phyloP scores from a whole-genome alignment of 1,140 invertebrate species.

The Megalonaias nervosa region DNA sequence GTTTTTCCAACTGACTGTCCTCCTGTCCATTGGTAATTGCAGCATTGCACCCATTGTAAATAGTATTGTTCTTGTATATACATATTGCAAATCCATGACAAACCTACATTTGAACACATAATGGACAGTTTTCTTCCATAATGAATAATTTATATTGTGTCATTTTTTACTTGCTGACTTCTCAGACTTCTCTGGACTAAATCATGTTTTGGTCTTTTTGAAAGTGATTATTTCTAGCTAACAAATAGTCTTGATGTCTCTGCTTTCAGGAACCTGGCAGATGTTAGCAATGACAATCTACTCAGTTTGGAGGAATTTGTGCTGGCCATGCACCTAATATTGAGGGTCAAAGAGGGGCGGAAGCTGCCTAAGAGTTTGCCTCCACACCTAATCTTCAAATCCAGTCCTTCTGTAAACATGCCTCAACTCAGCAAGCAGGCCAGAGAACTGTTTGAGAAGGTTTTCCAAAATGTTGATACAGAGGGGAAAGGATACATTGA shows the following conservation, averaged over 20 bases:
- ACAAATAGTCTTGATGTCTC: not conserved
- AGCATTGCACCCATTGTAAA: no score
- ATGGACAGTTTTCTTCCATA: no score
- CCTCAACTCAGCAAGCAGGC: constrained; percentile 39
- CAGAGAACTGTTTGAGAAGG: constrained; percentile 49
- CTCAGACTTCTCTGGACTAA: not conserved
- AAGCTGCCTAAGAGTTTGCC: constrained; percentile 52
- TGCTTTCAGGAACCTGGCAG: constrained; percentile 59
- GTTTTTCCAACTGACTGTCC: no score
- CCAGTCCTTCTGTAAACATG: constrained; percentile 23
- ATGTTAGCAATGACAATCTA: constrained; percentile 64
- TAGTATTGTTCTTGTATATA: no score
- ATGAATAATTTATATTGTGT: constrained; percentile 2
- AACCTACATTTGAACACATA: no score
- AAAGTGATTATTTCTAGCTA: not conserved
- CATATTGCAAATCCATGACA: no score
- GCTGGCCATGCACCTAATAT: constrained; percentile 61
- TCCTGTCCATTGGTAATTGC: no score
- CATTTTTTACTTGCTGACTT: not conserved
- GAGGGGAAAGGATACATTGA: constrained; percentile 40
- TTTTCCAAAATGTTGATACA: constrained; percentile 52
- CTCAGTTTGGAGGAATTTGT: constrained; percentile 64
- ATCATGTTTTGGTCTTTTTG: not conserved
- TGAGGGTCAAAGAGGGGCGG: constrained; percentile 45
- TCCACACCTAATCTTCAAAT: constrained; percentile 42